Evolutionary conservation across 2,797 vertebrate genomes (phyloP).

Genomic region (Coreius guichenoti): DNA sequence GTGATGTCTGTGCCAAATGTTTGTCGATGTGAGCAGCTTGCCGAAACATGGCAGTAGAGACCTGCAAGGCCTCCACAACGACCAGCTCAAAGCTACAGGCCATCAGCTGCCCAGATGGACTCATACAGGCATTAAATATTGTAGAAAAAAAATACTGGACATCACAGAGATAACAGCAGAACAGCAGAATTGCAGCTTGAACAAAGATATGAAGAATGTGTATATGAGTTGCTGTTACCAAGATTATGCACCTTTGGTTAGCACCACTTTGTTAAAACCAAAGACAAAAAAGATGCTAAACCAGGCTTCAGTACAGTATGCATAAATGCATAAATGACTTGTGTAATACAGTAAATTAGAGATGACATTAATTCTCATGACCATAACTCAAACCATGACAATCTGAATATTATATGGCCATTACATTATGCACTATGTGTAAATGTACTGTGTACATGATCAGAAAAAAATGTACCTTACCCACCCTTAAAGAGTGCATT

Average conservation of each 20-base stretch:
- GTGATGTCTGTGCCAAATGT: slow-evolving; percentile 76
- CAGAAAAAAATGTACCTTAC: background rate
- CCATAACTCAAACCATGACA: background rate
- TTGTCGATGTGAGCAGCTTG: slow-evolving; percentile 77
- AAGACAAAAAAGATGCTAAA: slow-evolving; percentile 7
- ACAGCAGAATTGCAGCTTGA: background rate
- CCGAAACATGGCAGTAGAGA: slow-evolving; percentile 76
- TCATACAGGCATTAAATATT: slow-evolving; percentile 69
- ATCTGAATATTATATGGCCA: background rate
- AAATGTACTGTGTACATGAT: background rate
- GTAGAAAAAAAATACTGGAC: slow-evolving; percentile 44
- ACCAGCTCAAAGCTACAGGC: slow-evolving; percentile 72
- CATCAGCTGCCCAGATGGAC: slow-evolving; percentile 69
- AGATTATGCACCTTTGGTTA: background rate
- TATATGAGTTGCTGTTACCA: background rate
- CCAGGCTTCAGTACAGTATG: background rate
- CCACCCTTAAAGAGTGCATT: background rate
- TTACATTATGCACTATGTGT: background rate
- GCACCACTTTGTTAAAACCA: background rate
- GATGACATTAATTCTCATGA: background rate
- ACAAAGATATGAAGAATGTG: background rate
- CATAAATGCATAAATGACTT: background rate
- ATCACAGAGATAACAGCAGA: slow-evolving; percentile 48
- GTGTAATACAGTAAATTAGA: background rate
- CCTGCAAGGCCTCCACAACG: slow-evolving; percentile 70